phyloP scores from a whole-genome alignment of 1,140 invertebrate species.

The Holcopasites calliopsidis region DNA sequence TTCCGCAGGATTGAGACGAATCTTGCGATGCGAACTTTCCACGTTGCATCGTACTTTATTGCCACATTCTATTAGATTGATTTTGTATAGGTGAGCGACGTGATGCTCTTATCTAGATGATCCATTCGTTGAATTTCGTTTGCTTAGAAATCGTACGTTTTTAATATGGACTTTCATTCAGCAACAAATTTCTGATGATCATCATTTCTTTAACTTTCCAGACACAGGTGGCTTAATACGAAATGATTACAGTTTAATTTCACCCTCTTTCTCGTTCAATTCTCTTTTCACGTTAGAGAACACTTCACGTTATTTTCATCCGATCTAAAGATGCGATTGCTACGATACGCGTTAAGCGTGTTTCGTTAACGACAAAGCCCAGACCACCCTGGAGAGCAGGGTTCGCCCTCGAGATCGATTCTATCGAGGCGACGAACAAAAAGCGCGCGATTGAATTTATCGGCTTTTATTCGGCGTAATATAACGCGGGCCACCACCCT shows the following conservation, averaged over 20 bases:
- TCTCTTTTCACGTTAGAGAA: not conserved
- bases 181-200: not conserved
- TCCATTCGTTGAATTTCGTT: not conserved
- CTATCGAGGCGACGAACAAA: conserved; percentile 22
- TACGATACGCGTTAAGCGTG: not conserved
- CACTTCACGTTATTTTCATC: not conserved
- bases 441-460: conserved; percentile 36
- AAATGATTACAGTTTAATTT: no score
- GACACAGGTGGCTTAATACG: no score
- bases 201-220: not conserved
- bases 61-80: conserved; percentile 4
- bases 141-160: no score
- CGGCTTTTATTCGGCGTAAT: conserved; percentile 42
- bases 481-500: conserved; percentile 12
- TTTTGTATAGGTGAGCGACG: conserved; percentile 35
- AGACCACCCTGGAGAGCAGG: not conserved
- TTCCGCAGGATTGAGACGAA: conserved; percentile 46
- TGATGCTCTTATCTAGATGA: not conserved
- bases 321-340: not conserved
- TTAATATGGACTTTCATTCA: no score
- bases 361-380: conserved; percentile 16
- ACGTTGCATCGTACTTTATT: not conserved
- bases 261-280: not conserved
- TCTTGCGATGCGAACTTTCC: conserved; percentile 47
- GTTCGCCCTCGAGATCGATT: conserved; percentile 1